phyloP scores from a whole-genome alignment of 92 coral and sea anemone genomes.

The Epizoanthus illoricatus region DNA sequence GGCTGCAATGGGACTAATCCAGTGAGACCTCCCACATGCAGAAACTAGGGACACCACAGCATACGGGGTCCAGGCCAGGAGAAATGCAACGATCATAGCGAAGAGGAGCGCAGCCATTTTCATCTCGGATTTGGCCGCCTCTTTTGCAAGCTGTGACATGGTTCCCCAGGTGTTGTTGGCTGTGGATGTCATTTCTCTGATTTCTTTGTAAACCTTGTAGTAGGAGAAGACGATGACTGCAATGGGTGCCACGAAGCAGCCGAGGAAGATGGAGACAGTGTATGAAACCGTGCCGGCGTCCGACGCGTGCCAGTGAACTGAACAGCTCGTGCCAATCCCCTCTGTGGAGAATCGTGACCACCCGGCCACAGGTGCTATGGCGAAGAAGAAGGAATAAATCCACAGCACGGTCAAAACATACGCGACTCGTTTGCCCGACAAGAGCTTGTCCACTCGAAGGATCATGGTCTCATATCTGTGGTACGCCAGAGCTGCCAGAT shows the following conservation, averaged over 20 bases:
- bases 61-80: slow-evolving; percentile 90
- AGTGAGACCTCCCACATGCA: slow-evolving; percentile 48
- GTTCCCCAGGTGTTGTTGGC: slow-evolving; percentile 63
- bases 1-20: slow-evolving; percentile 38
- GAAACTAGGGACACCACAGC: slow-evolving; percentile 71
- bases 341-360: slow-evolving; percentile 78
- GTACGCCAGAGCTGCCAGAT: slow-evolving; percentile 55
- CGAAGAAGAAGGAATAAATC: slow-evolving; percentile 58
- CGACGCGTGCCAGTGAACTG: slow-evolving; percentile 67
- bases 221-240: slow-evolving; percentile 44
- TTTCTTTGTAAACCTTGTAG: slow-evolving; percentile 45
- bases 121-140: slow-evolving; percentile 48
- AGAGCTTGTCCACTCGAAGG: slow-evolving; percentile 1
- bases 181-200: slow-evolving; percentile 46
- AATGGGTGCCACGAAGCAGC: slow-evolving; percentile 68
- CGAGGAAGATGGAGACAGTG: slow-evolving; percentile 52
- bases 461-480: slow-evolving; percentile 54
- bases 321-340: slow-evolving; percentile 66
- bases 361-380: slow-evolving; percentile 66
- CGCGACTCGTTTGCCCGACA: slow-evolving; percentile 18
- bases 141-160: slow-evolving; percentile 45
- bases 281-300: slow-evolving; percentile 39
- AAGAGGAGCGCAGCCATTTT: slow-evolving; percentile 49
- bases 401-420: slow-evolving; percentile 40
- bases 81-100: slow-evolving; percentile 61